Conservation (phyloP, 2,888 invertebrate species). For the Caenorhabditis afra region DNA sequence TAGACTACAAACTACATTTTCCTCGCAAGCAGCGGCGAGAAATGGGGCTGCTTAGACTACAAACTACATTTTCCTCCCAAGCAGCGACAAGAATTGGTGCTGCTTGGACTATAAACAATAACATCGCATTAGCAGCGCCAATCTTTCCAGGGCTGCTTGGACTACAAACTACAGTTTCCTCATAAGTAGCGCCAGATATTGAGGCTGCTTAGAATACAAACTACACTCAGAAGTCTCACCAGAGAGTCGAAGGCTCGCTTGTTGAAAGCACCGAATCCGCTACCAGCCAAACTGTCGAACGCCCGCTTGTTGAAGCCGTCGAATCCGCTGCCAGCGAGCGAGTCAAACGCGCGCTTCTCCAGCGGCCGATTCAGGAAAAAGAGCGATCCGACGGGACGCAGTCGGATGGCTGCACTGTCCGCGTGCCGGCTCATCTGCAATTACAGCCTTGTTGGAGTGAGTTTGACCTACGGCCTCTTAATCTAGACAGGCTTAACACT, state of each 20-base stretch:
- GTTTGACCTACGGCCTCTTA: too few species aligned
- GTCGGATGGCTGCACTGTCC: conserved; percentile 45
- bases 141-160: too few species aligned
- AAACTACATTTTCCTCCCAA: too few species aligned
- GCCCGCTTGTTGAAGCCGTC: conserved; percentile 67
- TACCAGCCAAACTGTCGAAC: conserved; percentile 61
- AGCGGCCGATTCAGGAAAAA: conserved; percentile 47
- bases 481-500: too few species aligned
- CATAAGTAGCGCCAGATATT: too few species aligned
- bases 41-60: too few species aligned
- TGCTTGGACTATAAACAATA: too few species aligned
- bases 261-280: conserved; percentile 58
- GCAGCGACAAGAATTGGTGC: too few species aligned
- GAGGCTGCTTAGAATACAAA: too few species aligned
- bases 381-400: conserved; percentile 50
- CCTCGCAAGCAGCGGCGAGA: too few species aligned
- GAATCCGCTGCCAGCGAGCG: conserved; percentile 63
- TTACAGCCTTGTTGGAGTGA: background rate
- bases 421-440: conserved; percentile 27
- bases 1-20: background rate
- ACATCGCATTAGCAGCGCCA: too few species aligned
- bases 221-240: conserved; percentile 36
- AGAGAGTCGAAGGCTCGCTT: conserved; percentile 62
- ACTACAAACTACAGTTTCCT: too few species aligned
- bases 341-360: conserved; percentile 64